phyloP scores from a whole-genome alignment of 2,888 invertebrate genomes.

The Polydrusus tereticollis region DNA sequence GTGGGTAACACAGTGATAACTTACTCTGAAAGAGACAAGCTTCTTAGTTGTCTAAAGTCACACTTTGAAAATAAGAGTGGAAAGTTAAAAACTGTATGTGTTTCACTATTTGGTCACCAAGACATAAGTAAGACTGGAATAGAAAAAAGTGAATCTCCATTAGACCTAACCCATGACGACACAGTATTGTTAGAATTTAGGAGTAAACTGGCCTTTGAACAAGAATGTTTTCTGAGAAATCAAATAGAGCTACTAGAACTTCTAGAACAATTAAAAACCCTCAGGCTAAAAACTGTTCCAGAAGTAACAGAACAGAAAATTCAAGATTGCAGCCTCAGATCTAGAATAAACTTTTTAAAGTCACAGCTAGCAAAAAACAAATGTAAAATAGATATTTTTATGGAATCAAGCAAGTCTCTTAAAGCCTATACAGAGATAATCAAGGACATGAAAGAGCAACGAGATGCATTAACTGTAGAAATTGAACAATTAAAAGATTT shows the following conservation, averaged over 20 bases:
- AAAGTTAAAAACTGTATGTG: slow-evolving; percentile 54
- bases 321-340: slow-evolving; percentile 61
- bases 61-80: slow-evolving; percentile 59
- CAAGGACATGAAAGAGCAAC: slow-evolving; percentile 63
- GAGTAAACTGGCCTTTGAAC: slow-evolving; percentile 62
- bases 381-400: slow-evolving; percentile 63
- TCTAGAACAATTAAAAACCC: slow-evolving; percentile 61
- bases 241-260: slow-evolving; percentile 59
- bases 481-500: slow-evolving; percentile 62
- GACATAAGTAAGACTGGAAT: slow-evolving; percentile 51
- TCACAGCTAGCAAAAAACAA: slow-evolving; percentile 59
- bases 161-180: slow-evolving; percentile 47
- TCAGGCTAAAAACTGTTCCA: slow-evolving; percentile 61
- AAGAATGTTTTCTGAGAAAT: slow-evolving; percentile 61
- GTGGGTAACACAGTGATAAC: slow-evolving; percentile 56
- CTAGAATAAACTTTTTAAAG: slow-evolving; percentile 62
- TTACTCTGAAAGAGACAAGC: slow-evolving; percentile 59
- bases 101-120: slow-evolving; percentile 44
- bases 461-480: slow-evolving; percentile 61
- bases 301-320: slow-evolving; percentile 61
- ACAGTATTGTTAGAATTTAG: slow-evolving; percentile 56
- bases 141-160: slow-evolving; percentile 28
- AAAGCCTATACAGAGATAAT: slow-evolving; percentile 65
- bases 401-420: slow-evolving; percentile 64
- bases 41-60: slow-evolving; percentile 45